Evolutionary conservation across 2,113 vertebrate species (phyloP), one percentile per base, ranked within the genome.

Genomic region (Perca flavescens): DNA sequence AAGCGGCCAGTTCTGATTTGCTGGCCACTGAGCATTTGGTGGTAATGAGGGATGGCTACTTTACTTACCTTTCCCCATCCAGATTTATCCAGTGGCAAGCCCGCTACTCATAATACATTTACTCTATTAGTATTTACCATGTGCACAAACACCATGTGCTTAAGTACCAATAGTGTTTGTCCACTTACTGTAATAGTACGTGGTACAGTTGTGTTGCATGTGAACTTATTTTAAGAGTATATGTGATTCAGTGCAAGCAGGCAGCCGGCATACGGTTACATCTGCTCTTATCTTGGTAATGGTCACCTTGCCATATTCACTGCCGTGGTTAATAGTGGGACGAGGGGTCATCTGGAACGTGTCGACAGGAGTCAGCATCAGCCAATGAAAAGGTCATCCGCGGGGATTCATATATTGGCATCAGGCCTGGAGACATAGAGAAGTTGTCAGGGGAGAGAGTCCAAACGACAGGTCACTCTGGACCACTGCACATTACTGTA

Each of bases 391-490:
- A 86, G 76, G 79, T 57, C 85, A 89, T 91, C 75, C 58, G 82
- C 86, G 70, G 64, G 73, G 70, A 92, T 91, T 88, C 87, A 73
- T 82, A 90, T 90, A 86, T 86, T 89, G 88, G 85, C 90, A 79
- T 80, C 53, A 52, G 82, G 87, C 85, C 86, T 90, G 83, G 81
- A 89, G 85, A 86, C 76, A 94, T 94, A 92, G 89, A 92, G 94
- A 95, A 93, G 91, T 89, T 95, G 95, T 95, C 85, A 93, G 89
- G 80, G 92, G 95, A 95, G 94, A 63, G 92, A 89, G 86, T 92
- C 84, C 94, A 95, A 96, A 96, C 89, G 94, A 92, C 89, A 95
- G 96, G 96, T 96, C 95, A 96, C 81, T 67, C 14, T 4, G 94
- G 88, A 95, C 92, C 91, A 79, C 67, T 62, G 95, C 92, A 88